These are phyloP conservation scores for Drosophila sproati DNA, from an alignment of 1,140 invertebrate genomes.

Conservation along the genomic window DNA sequence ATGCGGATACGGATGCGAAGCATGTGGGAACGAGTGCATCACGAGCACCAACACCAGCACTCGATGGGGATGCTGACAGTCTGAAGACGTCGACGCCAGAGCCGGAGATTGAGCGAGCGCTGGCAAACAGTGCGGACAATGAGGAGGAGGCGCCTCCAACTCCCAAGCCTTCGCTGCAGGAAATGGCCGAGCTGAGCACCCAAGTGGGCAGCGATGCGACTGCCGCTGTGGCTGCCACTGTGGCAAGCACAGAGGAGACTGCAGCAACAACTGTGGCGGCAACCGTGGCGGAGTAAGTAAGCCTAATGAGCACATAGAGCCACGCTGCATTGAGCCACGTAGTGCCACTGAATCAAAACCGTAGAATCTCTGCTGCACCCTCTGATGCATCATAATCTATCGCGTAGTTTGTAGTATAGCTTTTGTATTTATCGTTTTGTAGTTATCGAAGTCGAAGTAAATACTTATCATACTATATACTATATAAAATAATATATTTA, in stretches of 20 bases:
- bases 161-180: slow-evolving; percentile 75
- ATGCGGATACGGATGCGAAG: neutral
- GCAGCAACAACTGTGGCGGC: neutral
- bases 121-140: slow-evolving; percentile 60
- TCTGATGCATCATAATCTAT: slow-evolving; percentile 5
- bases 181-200: slow-evolving; percentile 64
- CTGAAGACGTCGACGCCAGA: slow-evolving; percentile 80
- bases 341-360: slow-evolving; percentile 35
- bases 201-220: slow-evolving; percentile 31
- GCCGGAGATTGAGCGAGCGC: slow-evolving; percentile 78
- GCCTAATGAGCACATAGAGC: slow-evolving; percentile 18
- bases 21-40: slow-evolving; percentile 38
- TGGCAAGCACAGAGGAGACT: neutral
- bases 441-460: slow-evolving; percentile 1
- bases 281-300: slow-evolving; percentile 21
- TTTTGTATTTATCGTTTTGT: slow-evolving; percentile 39
- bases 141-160: slow-evolving; percentile 73
- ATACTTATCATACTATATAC: slow-evolving; percentile 7
- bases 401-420: slow-evolving; percentile 43
- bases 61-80: slow-evolving; percentile 66
- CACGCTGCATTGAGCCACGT: slow-evolving; percentile 18
- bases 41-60: slow-evolving; percentile 53
- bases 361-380: slow-evolving; percentile 47
- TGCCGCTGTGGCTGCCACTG: neutral
- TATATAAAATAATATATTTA: neutral